Base-by-base conservation (phyloP, 2,888 invertebrate genomes). In the Automeris io region DNA sequence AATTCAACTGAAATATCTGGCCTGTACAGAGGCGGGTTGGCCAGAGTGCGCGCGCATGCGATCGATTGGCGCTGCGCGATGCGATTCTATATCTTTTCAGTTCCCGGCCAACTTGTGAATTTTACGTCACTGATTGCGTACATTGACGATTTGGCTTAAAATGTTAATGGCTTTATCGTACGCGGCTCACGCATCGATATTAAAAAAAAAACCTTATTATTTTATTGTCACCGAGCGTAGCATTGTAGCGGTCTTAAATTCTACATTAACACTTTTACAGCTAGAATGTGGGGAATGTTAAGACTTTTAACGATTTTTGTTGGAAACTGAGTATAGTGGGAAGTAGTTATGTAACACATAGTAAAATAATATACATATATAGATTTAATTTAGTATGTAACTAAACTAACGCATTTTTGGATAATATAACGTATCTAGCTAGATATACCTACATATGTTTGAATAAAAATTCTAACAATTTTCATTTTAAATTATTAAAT, bases 81-180 rank as follows among this genome's bases (percentile, higher is more conserved):
- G 70, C 67, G 64, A 67, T 62, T 61, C 61, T 63, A 65, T 58
- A 57, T 59, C 61, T 61, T 40, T 49, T 64, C 58, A 59, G 68
- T 67, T 70, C 67, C 70, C 68, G 62, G 67, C 68, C 59, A 68
- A 72, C 66, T 64, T 65, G 60, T 69, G 69, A 71, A 67, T 73
- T 83, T 81, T 82, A 82, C 83, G 82, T 83, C 83, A 83, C 72
- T 66, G 67, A 65, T 70, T 81, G 82, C 83, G 82, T 82, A 83
- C 82, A 81, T 79, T 76, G 78, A 75, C 64, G 69, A 70, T 61
- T 63, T 52, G 48, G 62, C 61, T 67, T 59, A 47, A 54, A 63
- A 59, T 51, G 57, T 53, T 57, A 58, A 60, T 56, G 54, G 54
- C 54, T 70, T n/a, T 61, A 68, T 65, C 69, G 63, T 59, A 61